A percentile compares a stretch with the other conserved stretches of the same genome.
Evolutionary conservation across 2,797 vertebrate genomes (phyloP).

Genomic region (Delichon dasypus): DNA sequence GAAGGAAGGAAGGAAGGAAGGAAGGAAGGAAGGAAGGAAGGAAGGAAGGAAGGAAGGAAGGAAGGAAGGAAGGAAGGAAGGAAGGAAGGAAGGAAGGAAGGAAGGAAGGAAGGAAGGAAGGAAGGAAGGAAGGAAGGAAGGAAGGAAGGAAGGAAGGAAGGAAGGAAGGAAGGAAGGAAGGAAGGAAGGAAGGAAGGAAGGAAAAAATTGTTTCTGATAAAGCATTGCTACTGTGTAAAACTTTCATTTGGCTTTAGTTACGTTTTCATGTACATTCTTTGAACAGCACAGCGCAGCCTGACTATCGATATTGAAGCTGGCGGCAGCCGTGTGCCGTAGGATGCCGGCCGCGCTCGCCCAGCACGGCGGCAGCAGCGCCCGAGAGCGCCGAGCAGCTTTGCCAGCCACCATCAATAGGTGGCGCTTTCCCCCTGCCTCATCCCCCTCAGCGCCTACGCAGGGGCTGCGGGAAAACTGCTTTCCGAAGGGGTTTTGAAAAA

Average conservation of each 20-base stretch:
- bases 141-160: neutral
- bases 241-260: neutral
- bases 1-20: too few relatives aligned
- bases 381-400: neutral
- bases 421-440: constrained; percentile 71
- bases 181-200: too few relatives aligned
- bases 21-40: too few relatives aligned
- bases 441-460: accelerated
- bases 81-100: too few relatives aligned
- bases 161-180: neutral
- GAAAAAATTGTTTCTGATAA: neutral
- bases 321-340: neutral
- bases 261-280: neutral
- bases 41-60: too few relatives aligned
- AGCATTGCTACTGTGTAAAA: neutral
- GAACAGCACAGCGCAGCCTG: neutral
- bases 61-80: too few relatives aligned
- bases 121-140: accelerated
- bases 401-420: constrained; percentile 70
- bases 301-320: neutral
- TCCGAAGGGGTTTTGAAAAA: neutral
- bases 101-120: too few relatives aligned
- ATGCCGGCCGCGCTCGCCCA: neutral
- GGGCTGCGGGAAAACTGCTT: neutral
- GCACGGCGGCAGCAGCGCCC: neutral